These are phyloP conservation scores for Ennomos fuscantarius DNA, from an alignment of 2,888 invertebrate genomes.

Conservation along the genomic window DNA sequence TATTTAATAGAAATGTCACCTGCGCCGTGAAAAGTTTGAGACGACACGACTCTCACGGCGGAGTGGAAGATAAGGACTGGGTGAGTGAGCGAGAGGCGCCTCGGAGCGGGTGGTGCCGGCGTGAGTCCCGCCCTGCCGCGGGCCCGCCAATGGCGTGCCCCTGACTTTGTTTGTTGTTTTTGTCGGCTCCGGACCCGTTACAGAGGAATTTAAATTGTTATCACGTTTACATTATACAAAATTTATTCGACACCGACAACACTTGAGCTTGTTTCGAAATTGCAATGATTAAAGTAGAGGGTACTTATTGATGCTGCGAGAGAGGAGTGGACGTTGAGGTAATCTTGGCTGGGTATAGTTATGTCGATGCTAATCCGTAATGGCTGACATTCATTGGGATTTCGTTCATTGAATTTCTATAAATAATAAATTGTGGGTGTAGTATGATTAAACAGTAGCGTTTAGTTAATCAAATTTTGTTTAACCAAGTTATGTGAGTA, in stretches of 20 bases:
- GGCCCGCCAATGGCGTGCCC: conserved; percentile 64
- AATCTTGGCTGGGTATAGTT: conserved; percentile 42
- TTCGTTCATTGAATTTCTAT: conserved; percentile 36
- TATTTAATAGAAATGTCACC: conserved; percentile 49
- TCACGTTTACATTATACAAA: conserved; percentile 85
- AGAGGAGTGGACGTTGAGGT: conserved; percentile 55
- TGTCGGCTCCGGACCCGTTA: conserved; percentile 83
- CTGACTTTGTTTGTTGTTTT: conserved; percentile 82
- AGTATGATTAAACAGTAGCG: conserved; percentile 29
- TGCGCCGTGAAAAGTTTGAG: conserved; percentile 53
- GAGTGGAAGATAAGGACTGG: conserved; percentile 79
- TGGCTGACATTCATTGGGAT: conserved; percentile 42
- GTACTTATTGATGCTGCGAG: conserved; percentile 72
- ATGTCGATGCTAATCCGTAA: conserved; percentile 44
- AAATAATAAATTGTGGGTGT: conserved; percentile 20
- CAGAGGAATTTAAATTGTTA: conserved; percentile 85
- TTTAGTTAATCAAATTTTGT: conserved; percentile 24
- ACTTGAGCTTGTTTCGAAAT: conserved; percentile 84
- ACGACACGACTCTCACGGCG: conserved; percentile 77
- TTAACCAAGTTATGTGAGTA: neutral
- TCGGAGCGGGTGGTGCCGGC: conserved; percentile 68
- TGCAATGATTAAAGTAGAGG: conserved; percentile 82
- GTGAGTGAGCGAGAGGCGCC: conserved; percentile 80
- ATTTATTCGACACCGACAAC: conserved; percentile 85
- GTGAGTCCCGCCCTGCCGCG: conserved; percentile 58